Conservation (phyloP, 2,888 invertebrate genomes). For the Apocheima hispidaria region DNA sequence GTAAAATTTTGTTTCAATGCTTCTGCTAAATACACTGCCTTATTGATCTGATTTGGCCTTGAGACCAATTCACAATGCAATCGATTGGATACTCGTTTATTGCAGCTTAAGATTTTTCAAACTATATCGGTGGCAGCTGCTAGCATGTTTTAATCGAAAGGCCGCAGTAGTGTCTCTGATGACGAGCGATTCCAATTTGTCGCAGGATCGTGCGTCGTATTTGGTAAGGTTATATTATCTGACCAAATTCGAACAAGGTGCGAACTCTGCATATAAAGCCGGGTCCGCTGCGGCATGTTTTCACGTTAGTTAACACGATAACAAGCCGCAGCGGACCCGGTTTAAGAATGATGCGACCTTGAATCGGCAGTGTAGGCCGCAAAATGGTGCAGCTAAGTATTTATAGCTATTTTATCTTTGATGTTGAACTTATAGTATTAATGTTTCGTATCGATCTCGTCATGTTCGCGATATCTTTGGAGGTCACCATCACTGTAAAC, state of each 20-base stretch:
- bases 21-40: neutral
- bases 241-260: too few relatives aligned
- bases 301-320: too few relatives aligned
- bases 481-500: slow-evolving; percentile 16
- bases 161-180: neutral
- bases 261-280: too few relatives aligned
- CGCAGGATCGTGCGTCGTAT: neutral
- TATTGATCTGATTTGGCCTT: neutral
- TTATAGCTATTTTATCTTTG: neutral
- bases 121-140: neutral
- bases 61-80: neutral
- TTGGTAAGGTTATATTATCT: neutral
- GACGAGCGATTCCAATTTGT: neutral
- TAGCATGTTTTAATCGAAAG: neutral
- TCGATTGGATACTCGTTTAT: too few relatives aligned
- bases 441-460: slow-evolving; percentile 1
- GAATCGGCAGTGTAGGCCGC: too few relatives aligned
- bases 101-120: too few relatives aligned
- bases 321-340: too few relatives aligned
- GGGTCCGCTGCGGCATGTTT: too few relatives aligned
- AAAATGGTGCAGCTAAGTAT: too few relatives aligned
- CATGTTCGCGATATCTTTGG: neutral
- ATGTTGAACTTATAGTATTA: neutral
- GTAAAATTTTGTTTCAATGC: neutral
- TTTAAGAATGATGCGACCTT: too few relatives aligned